Base-by-base conservation (phyloP, 2,888 invertebrate species). In the Apamea sordens region DNA sequence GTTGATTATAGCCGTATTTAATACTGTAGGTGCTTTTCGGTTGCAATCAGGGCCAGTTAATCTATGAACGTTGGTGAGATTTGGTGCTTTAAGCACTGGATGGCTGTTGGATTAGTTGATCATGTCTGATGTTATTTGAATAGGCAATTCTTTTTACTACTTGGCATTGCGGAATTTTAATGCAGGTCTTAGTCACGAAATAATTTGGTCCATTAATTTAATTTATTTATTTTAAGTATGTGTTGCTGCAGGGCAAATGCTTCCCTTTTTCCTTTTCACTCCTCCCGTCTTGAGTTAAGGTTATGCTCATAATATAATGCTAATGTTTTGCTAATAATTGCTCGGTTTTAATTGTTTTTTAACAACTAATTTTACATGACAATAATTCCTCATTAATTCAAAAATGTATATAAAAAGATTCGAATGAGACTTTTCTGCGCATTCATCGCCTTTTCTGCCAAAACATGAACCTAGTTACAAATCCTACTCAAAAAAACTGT, bases 1-100 rank as follows among this genome's bases (percentile, higher is more conserved):
- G 21, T 44, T 71, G 7, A 36, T 53, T n/a, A 36, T 63, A 44
- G 18, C 56, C 72, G 15, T 73, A 28, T 80, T 47, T 41, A 68
- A 50, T 36, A 24, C 8, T 21, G 24, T 13, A 8, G 32, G 44
- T 53, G 3, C 44, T 28, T 77, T 84, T 76, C 18, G 76, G 44
- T 73, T 53, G 83, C 72, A 84, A 86, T 82, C 65, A 86, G 53
- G 15, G 61, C 36, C 11, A 24, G 64, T 69, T 77, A 77, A 75
- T 73, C 72, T 77, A 28, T 32, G 64, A n/a, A 68, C 28, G 24
- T 6, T 70, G 36, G 61, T 56, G 64, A 63, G 47, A 63, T 63
- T 82, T 70, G 32, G 24, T 59, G 50, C 28, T 59, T n/a, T 56
- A 47, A 50, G 41, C 36, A 1, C 18, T 50, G 24, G 21, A 18